phyloP scores from a whole-genome alignment of 2,888 invertebrate genomes.

The Laspeyria flexula region DNA sequence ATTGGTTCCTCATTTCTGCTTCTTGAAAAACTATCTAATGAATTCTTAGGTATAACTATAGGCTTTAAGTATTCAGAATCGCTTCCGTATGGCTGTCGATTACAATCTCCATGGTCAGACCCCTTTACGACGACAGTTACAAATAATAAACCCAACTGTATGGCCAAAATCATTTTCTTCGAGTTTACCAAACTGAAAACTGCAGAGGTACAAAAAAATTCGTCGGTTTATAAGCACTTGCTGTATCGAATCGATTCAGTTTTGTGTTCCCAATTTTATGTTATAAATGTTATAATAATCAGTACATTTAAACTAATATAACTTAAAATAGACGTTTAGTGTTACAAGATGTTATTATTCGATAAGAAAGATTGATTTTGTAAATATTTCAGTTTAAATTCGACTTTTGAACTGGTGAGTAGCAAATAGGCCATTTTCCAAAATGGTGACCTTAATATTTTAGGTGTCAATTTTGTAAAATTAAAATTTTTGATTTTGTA shows the following conservation, averaged over 20 bases:
- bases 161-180: no score
- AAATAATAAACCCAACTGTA: not conserved
- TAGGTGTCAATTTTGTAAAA: no score
- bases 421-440: no score
- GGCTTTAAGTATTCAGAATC: not conserved
- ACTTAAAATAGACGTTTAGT: not conserved
- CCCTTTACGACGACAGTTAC: not conserved
- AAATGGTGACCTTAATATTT: no score
- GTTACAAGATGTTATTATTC: not conserved
- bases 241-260: not conserved
- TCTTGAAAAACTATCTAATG: no score
- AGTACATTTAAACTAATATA: not conserved
- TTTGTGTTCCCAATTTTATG: not conserved
- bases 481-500: no score
- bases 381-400: no score
- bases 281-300: not conserved
- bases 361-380: not conserved
- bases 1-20: no score
- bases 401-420: no score
- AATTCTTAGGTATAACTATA: no score
- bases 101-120: not conserved
- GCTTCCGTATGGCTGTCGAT: not conserved
- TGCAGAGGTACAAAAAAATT: not conserved
- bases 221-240: not conserved
- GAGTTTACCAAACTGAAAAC: no score